Evolutionary conservation across 2,113 vertebrate genomes (phyloP), one percentile per base, ranked within the genome.

Genomic region (Sphyrna mokarran): DNA sequence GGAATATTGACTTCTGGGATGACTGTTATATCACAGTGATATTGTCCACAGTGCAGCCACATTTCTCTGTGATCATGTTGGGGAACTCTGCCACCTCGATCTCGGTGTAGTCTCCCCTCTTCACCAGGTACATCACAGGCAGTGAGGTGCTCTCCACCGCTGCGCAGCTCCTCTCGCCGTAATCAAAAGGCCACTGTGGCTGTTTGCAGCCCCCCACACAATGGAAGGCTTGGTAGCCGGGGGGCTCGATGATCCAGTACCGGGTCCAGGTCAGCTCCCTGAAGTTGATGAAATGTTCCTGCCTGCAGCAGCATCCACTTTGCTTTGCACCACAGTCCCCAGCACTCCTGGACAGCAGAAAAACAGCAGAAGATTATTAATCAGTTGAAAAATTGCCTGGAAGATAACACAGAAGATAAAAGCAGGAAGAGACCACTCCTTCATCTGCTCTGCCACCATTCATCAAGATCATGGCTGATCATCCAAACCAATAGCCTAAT

Each of bases 11-110:
- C 0, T 61, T 22, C 3, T 0, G 13, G 40, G 1, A 26, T 6
- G 13, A 69, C 68, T 43, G 33, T 98, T 97, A 99, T 54, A 98
- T 97, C 70, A 98, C 96, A 0, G 98, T 98, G 66, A 96, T 96
- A 43, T 98, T 98, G 43, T 98, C 98, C 40, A 97, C 96, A 0
- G 97, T 66, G 29, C 98, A 99, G 54, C 98, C 97, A 54, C 98
- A 99, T 69, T 97, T 97, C 96, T 99, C 98, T 0, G 98, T 96
- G 0, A 99, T 96, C 98, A 99, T 99, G 61, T 98, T 98, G 18
- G 98, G 98, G 95, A 99, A 98, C 85, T 99, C 98, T 0, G 98
- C 98, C 23, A 98, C 98, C 96, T 99, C 98, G 0, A 99, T 98
- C 96, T 99, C 98, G 0, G 98, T 99, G 97, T 97, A 98, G 96